Percentiles rank a stretch among this genome's conserved stretches.
Evolutionary conservation across 2,113 vertebrate species (phyloP).

Genomic region (Numenius arquata): DNA sequence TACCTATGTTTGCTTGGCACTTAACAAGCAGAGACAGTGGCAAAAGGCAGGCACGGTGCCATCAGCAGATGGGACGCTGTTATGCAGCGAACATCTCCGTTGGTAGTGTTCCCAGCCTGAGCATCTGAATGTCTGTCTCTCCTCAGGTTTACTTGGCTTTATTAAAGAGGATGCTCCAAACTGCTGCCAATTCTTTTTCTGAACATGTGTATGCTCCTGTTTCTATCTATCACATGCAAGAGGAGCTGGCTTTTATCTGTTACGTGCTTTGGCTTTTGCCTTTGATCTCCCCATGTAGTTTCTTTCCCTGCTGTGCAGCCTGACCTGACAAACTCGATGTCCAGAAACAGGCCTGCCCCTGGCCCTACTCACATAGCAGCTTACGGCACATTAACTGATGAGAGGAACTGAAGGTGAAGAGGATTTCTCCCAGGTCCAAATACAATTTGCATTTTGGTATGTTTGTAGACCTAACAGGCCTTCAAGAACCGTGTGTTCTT

Average conservation of each 20-base stretch:
- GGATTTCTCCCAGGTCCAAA: not conserved
- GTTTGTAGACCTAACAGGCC: not conserved
- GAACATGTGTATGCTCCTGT: slow-evolving; percentile 19
- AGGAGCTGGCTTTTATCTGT: not conserved
- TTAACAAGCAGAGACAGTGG: not conserved
- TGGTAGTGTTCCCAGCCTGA: slow-evolving; percentile 37
- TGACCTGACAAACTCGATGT: not conserved
- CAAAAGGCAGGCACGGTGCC: slow-evolving; percentile 32
- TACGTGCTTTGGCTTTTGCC: not conserved
- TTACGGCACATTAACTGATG: not conserved
- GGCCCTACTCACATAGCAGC: not conserved
- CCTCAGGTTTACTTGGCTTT: slow-evolving; percentile 50
- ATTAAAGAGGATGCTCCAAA: not conserved
- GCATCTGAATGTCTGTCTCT: slow-evolving; percentile 35
- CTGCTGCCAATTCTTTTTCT: slow-evolving; percentile 24
- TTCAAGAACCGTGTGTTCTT: not conserved
- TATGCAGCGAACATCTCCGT: not conserved
- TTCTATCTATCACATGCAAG: not conserved
- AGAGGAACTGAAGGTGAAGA: not conserved
- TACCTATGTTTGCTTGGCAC: slow-evolving; percentile 24
- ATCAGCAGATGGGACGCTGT: slow-evolving; percentile 9
- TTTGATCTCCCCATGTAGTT: not conserved
- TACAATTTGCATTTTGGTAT: not conserved
- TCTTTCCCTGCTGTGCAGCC: not conserved
- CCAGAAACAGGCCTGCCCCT: not conserved